These are phyloP conservation scores for Anabacerthia variegaticeps DNA, from an alignment of 2,797 vertebrate genomes.

Conservation along the genomic window DNA sequence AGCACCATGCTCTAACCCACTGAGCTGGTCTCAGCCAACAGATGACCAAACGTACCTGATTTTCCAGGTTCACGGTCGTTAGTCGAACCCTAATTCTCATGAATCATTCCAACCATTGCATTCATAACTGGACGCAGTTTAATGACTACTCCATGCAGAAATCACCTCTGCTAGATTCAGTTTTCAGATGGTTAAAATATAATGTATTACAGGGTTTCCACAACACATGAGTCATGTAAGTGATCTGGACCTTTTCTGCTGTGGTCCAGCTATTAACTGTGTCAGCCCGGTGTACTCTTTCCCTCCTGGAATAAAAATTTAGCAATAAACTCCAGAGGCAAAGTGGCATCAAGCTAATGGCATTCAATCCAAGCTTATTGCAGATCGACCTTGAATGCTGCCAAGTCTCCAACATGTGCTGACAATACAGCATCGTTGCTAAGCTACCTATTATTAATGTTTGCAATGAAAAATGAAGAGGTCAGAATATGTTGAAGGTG, in stretches of 20 bases:
- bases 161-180: background rate
- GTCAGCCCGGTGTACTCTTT: background rate
- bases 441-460: slow-evolving; percentile 75
- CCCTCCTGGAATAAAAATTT: slow-evolving; percentile 37
- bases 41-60: background rate
- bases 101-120: background rate
- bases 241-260: background rate
- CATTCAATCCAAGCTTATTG: slow-evolving; percentile 59
- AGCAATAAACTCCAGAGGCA: slow-evolving; percentile 61
- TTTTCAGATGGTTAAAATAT: slow-evolving; percentile 1
- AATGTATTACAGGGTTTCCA: background rate
- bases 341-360: slow-evolving; percentile 54
- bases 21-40: background rate
- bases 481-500: slow-evolving; percentile 58
- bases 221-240: background rate
- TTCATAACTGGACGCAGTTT: background rate
- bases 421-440: slow-evolving; percentile 73
- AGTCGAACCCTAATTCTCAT: background rate
- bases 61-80: background rate
- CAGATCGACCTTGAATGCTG: slow-evolving; percentile 70
- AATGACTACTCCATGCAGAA: background rate
- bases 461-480: slow-evolving; percentile 69
- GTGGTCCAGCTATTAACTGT: slow-evolving; percentile 20
- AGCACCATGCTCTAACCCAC: background rate
- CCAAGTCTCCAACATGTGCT: slow-evolving; percentile 60